A percentile compares a stretch with the other conserved stretches of the same genome.
These are phyloP conservation scores for Chlamydotis undulata DNA, from an alignment of 2,113 vertebrate species.

Conservation along the genomic window DNA sequence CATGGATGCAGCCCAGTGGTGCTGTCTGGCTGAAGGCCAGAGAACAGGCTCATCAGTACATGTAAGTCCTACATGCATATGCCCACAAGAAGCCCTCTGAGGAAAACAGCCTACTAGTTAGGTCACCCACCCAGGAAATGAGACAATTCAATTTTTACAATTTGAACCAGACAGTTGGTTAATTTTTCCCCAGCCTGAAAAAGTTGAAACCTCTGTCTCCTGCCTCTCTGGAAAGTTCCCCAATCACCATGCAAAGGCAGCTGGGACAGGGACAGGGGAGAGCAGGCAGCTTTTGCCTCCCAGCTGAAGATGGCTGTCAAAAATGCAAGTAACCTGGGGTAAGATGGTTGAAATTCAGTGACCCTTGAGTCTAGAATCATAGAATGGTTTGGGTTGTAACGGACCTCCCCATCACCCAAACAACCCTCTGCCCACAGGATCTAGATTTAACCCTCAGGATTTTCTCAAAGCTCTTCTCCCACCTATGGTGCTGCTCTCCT, in stretches of 20 bases:
- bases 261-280: background rate
- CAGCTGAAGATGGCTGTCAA: background rate
- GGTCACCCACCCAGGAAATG: background rate
- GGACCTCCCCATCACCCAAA: background rate
- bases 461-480: background rate
- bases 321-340: background rate
- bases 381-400: too few species aligned
- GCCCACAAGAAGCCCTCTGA: background rate
- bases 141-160: background rate
- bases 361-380: background rate
- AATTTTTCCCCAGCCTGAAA: background rate
- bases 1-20: fast-evolving
- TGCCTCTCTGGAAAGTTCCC: background rate
- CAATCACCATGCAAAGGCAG: background rate
- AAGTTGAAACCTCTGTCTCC: background rate
- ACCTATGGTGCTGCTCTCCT: background rate
- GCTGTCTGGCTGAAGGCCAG: background rate
- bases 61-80: background rate
- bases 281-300: background rate
- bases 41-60: background rate
- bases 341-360: background rate
- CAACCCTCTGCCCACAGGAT: background rate
- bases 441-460: background rate
- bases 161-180: background rate
- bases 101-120: background rate